phyloP scores from a whole-genome alignment of 1,140 invertebrate genomes.

The Dryas iulia region DNA sequence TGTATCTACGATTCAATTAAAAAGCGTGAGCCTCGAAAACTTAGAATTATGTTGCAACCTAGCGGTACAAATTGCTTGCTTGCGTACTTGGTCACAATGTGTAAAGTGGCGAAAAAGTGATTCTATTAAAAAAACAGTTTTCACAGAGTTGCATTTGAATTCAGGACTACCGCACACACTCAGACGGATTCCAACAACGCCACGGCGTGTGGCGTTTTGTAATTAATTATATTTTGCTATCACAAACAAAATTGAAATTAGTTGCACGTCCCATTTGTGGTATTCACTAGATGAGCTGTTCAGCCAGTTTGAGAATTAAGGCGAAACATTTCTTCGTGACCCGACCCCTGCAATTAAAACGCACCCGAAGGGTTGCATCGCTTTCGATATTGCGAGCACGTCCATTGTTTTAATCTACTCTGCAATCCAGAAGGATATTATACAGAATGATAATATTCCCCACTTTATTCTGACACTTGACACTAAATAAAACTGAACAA shows the following conservation, averaged over 20 bases:
- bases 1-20: no score
- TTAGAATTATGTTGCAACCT: no score
- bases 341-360: constrained; percentile 72
- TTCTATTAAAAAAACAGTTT: no score
- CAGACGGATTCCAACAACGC: no score
- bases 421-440: constrained; percentile 57
- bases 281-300: constrained; percentile 54
- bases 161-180: no score
- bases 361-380: constrained; percentile 72
- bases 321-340: constrained; percentile 49
- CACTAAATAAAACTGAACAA: constrained; percentile 12
- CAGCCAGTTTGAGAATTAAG: constrained; percentile 52
- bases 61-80: no score
- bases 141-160: no score
- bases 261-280: constrained; percentile 33
- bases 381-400: constrained; percentile 71
- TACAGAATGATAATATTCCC: constrained; percentile 54
- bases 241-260: not conserved
- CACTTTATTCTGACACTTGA: constrained; percentile 43
- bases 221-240: not conserved
- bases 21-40: no score
- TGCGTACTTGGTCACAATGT: no score
- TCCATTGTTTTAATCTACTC: constrained; percentile 76
- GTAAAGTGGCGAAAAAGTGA: no score
- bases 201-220: no score